phyloP scores from a whole-genome alignment of 2,797 vertebrate genomes.

The Anas bahamensis region DNA sequence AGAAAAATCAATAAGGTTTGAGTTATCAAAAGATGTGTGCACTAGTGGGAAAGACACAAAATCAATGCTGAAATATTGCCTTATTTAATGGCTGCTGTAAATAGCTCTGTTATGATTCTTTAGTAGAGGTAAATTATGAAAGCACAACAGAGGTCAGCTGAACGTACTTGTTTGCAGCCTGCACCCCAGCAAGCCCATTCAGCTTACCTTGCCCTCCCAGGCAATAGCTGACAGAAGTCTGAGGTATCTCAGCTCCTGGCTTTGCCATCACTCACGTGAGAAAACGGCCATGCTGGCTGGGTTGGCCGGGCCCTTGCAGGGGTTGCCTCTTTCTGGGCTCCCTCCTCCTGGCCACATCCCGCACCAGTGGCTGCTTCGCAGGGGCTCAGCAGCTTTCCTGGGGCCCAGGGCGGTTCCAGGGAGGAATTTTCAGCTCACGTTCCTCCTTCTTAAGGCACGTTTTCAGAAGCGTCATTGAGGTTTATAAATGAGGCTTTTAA shows the following conservation, averaged over 20 bases:
- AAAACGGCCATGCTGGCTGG: background rate
- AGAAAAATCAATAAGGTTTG: constrained; percentile 93
- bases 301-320: too few relatives aligned
- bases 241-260: background rate
- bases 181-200: background rate
- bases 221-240: background rate
- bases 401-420: background rate
- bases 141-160: background rate
- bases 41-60: constrained; percentile 82
- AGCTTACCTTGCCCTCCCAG: background rate
- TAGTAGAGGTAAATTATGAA: constrained; percentile 40
- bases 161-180: background rate
- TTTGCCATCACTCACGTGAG: background rate
- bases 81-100: constrained; percentile 92
- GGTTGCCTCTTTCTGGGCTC: background rate
- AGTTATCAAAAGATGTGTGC: constrained; percentile 88
- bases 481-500: background rate
- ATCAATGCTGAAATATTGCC: constrained; percentile 94
- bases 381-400: background rate
- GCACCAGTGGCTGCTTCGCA: background rate
- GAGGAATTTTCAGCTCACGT: background rate
- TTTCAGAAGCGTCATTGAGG: background rate
- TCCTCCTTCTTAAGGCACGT: background rate
- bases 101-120: constrained; percentile 77
- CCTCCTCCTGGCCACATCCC: too few relatives aligned